Percentiles rank a stretch among this genome's conserved stretches.
These are phyloP conservation scores for Chascanopsetta lugubris DNA, from an alignment of 2,113 vertebrate species.

Conservation along the genomic window DNA sequence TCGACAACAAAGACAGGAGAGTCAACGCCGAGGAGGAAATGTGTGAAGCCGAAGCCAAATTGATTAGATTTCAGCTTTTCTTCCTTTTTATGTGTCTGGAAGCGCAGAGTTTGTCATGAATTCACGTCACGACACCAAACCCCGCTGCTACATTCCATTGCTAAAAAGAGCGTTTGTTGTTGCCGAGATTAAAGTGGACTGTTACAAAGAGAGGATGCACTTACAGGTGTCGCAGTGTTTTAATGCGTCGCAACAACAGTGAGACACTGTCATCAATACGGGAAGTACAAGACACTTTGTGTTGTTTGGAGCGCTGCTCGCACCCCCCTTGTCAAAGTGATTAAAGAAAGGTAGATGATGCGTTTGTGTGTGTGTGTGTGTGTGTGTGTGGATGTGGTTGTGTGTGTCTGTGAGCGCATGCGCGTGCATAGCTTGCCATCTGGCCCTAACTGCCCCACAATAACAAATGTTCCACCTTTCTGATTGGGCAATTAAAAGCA, in stretches of 20 bases:
- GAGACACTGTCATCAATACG: constrained; percentile 43
- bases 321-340: constrained; percentile 49
- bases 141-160: constrained; percentile 48
- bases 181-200: constrained; percentile 69
- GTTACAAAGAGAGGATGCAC: constrained; percentile 55
- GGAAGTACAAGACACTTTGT: constrained; percentile 36
- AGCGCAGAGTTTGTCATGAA: constrained; percentile 57
- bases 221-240: constrained; percentile 65
- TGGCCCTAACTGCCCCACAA: constrained; percentile 74
- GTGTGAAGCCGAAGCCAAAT: constrained; percentile 52
- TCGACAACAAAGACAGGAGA: constrained; percentile 40
- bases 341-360: constrained; percentile 58
- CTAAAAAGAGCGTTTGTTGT: constrained; percentile 51
- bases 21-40: constrained; percentile 44
- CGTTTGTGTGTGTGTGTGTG: constrained; percentile 2
- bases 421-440: constrained; percentile 60
- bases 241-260: constrained; percentile 67
- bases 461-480: constrained; percentile 79
- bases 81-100: constrained; percentile 56
- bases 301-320: constrained; percentile 47
- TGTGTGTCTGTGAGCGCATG: constrained; percentile 1
- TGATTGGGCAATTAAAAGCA: constrained; percentile 82
- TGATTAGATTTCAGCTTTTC: constrained; percentile 55
- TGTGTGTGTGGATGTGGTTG: background rate
- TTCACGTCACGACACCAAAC: constrained; percentile 56